Evolutionary conservation across 2,797 vertebrate species (phyloP).

Genomic region (Argentina silus): DNA sequence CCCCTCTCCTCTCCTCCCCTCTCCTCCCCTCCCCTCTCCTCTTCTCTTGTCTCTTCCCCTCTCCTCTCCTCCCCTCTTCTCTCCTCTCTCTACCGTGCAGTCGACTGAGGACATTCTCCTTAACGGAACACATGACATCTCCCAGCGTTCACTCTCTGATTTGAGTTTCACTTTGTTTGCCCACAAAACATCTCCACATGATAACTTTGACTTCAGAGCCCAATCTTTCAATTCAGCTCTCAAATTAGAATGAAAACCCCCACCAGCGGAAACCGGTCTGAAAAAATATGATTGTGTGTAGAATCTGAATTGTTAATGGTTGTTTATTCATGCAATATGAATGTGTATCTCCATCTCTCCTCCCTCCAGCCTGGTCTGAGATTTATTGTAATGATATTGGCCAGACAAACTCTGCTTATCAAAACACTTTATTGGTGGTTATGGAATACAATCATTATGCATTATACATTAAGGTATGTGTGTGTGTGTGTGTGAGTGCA

Average conservation of each 20-base stretch:
- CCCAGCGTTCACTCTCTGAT: constrained; percentile 20
- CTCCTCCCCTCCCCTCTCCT: background rate
- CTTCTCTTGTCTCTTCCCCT: background rate
- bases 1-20: too few relatives aligned
- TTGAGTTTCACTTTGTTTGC: constrained; percentile 16
- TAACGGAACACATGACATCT: constrained; percentile 26
- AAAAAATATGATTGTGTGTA: background rate
- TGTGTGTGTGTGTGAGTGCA: too few relatives aligned
- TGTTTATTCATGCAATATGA: constrained; percentile 6
- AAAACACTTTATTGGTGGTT: background rate
- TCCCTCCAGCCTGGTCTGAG: constrained; percentile 7
- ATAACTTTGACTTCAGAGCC: constrained; percentile 41
- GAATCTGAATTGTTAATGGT: background rate
- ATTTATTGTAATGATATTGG: constrained; percentile 27
- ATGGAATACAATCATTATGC: constrained; percentile 14
- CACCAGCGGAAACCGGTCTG: background rate
- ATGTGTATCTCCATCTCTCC: constrained; percentile 10
- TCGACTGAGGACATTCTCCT: constrained; percentile 46
- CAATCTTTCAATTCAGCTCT: constrained; percentile 26
- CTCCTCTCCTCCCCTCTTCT: too few relatives aligned
- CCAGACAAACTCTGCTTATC: constrained; percentile 14
- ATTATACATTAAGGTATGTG: background rate
- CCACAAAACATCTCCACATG: constrained; percentile 40
- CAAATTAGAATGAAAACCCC: constrained; percentile 38
- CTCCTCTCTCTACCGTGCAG: constrained; percentile 19